These are phyloP conservation scores for Trisateles emortualis DNA, from an alignment of 2,888 invertebrate genomes.

Conservation along the genomic window DNA sequence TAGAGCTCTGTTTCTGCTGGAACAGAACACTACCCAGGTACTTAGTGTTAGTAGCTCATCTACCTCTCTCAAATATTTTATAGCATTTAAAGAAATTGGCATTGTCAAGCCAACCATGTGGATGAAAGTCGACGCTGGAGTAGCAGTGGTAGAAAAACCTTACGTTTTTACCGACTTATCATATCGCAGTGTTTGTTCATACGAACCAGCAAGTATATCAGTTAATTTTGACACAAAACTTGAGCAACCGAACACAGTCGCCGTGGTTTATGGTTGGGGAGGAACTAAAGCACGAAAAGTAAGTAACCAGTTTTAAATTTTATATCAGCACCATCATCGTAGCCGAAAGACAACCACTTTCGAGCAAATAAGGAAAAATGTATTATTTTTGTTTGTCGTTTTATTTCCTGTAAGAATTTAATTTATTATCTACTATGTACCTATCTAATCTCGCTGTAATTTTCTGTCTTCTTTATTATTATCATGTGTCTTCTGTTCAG, in stretches of 20 bases:
- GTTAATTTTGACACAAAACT: slow-evolving; percentile 18
- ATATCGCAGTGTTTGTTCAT: slow-evolving; percentile 23
- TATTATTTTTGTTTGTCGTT: too few relatives aligned
- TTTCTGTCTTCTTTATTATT: too few relatives aligned
- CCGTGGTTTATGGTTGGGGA: slow-evolving; percentile 28
- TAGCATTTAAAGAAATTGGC: slow-evolving; percentile 1
- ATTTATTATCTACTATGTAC: too few relatives aligned
- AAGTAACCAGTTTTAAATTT: background rate
- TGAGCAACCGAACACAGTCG: slow-evolving; percentile 10
- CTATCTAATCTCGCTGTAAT: too few relatives aligned
- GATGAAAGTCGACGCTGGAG: slow-evolving; percentile 27
- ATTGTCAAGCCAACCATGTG: slow-evolving; percentile 8
- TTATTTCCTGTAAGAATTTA: too few relatives aligned
- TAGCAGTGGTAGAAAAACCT: slow-evolving; percentile 31
- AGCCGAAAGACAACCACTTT: too few relatives aligned
- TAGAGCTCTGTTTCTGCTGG: too few relatives aligned
- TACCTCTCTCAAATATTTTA: background rate
- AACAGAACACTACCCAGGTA: too few relatives aligned
- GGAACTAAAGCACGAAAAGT: slow-evolving; percentile 13
- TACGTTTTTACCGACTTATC: slow-evolving; percentile 23
- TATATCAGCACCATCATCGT: too few relatives aligned
- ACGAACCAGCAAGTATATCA: slow-evolving; percentile 15
- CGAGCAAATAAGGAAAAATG: too few relatives aligned
- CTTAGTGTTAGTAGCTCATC: too few relatives aligned
- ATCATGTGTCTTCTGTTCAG: too few relatives aligned